Conservation (phyloP, 2,113 vertebrate species). For the Plectropomus leopardus region DNA sequence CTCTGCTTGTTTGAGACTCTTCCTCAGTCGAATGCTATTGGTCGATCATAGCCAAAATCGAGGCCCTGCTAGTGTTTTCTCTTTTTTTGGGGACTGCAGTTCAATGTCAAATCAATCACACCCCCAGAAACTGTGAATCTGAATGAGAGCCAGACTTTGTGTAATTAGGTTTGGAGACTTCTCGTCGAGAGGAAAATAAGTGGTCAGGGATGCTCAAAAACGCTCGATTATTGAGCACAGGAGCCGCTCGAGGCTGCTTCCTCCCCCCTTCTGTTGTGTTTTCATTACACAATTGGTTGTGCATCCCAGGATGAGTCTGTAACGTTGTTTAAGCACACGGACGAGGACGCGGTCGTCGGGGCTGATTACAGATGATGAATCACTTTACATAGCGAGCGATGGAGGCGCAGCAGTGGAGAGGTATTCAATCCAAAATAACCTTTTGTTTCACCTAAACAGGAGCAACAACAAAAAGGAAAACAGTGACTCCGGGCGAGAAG, state of each 20-base stretch:
- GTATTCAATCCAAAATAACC: constrained; percentile 45
- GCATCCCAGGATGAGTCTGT: constrained; percentile 21
- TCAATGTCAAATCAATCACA: constrained; percentile 44
- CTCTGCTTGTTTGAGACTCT: not conserved
- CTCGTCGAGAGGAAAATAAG: constrained; percentile 29
- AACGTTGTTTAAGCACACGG: constrained; percentile 37
- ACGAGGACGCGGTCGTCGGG: constrained; percentile 14
- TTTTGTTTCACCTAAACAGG: constrained; percentile 62
- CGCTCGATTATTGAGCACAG: constrained; percentile 28
- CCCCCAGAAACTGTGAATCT: constrained; percentile 17
- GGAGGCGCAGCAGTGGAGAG: constrained; percentile 29
- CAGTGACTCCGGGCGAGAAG: constrained; percentile 34
- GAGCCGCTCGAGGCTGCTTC: constrained; percentile 5
- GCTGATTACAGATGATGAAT: constrained; percentile 71
- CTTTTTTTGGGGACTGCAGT: constrained; percentile 7
- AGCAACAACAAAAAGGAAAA: constrained; percentile 23
- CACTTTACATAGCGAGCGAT: constrained; percentile 43
- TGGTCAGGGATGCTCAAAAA: constrained; percentile 13
- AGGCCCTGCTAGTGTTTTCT: constrained; percentile 28
- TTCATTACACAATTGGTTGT: not conserved
- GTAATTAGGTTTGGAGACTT: constrained; percentile 27
- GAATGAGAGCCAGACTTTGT: constrained; percentile 10
- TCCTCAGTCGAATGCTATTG: not conserved
- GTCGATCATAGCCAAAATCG: constrained; percentile 5
- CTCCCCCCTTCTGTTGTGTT: not conserved